Conservation (phyloP, 2,113 vertebrate genomes). For the Campylomormyrus tamandua region DNA sequence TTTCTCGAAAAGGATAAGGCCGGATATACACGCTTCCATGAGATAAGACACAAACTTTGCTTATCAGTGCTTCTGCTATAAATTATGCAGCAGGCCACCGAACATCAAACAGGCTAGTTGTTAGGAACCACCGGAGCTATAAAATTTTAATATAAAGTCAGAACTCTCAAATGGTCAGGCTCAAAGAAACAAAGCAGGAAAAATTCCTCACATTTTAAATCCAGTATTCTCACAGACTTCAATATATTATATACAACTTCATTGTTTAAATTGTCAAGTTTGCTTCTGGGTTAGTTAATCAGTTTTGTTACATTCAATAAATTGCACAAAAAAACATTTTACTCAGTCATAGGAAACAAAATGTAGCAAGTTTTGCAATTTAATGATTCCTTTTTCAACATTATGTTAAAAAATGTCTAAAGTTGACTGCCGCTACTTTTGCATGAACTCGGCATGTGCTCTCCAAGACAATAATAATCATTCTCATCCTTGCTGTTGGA, state of each 20-base stretch:
- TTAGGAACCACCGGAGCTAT: constrained; percentile 10
- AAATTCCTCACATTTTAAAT: background rate
- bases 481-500: background rate
- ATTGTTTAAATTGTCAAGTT: background rate
- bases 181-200: background rate
- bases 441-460: background rate
- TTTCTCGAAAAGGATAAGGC: background rate
- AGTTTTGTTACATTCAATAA: background rate
- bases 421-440: background rate
- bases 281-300: background rate
- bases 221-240: background rate
- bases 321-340: background rate
- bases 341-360: background rate
- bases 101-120: constrained; percentile 24
- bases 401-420: background rate
- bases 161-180: background rate
- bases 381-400: background rate
- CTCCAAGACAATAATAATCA: background rate
- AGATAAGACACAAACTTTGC: constrained; percentile 16
- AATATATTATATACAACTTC: background rate
- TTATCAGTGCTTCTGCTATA: constrained; percentile 9
- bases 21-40: constrained; percentile 10
- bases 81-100: constrained; percentile 23
- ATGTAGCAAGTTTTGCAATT: background rate
- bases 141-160: constrained; percentile 21